A percentile compares a stretch with the other conserved stretches of the same genome.
Conservation (phyloP, 1,140 invertebrate genomes). For the Phocides pigmalion region DNA sequence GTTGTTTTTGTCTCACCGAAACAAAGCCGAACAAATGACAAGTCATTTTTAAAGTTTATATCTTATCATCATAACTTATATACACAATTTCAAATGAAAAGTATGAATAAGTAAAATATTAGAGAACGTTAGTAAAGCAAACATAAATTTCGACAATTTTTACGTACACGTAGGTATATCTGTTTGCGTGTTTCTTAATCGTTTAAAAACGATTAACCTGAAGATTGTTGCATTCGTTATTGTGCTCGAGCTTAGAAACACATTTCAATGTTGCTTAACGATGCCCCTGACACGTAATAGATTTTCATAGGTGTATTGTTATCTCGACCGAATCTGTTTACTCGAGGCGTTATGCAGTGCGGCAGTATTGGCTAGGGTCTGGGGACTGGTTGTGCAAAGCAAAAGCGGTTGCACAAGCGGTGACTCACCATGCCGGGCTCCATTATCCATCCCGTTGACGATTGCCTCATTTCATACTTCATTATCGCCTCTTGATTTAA, state of each 20-base stretch:
- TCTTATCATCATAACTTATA: neutral
- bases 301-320: conserved; percentile 32
- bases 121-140: neutral
- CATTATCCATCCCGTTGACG: conserved; percentile 55
- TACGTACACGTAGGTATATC: neutral
- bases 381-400: conserved; percentile 66
- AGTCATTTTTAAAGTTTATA: conserved; percentile 11
- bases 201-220: conserved; percentile 9
- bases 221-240: conserved; percentile 23
- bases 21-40: conserved; percentile 5
- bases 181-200: conserved; percentile 20
- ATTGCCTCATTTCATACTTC: conserved; percentile 59
- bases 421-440: conserved; percentile 68
- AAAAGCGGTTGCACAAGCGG: conserved; percentile 61
- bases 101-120: neutral
- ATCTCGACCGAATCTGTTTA: conserved; percentile 42
- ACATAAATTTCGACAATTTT: neutral
- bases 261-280: conserved; percentile 21
- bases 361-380: conserved; percentile 47
- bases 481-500: conserved; percentile 49
- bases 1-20: neutral
- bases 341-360: conserved; percentile 47
- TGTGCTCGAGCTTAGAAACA: conserved; percentile 14
- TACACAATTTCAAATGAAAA: neutral
- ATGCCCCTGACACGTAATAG: conserved; percentile 27